Evolutionary conservation across 2,888 invertebrate genomes (phyloP).

Genomic region (Kuschelorhynchus macadamiae): DNA sequence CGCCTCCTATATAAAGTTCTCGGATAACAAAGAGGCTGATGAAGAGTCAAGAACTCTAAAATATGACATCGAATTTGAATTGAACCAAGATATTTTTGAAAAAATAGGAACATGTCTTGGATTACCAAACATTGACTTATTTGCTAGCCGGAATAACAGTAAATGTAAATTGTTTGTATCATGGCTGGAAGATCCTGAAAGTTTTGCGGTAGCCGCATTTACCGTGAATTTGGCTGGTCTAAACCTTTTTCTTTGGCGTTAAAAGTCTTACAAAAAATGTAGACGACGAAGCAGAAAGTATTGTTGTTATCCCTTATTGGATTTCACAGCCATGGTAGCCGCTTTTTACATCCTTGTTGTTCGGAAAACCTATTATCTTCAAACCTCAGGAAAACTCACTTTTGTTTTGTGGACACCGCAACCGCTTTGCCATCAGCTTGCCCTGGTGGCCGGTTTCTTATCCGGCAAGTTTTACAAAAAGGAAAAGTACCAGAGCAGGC

Average conservation of each 20-base stretch:
- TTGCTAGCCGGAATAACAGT: slow-evolving; percentile 26
- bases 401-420: too few species aligned
- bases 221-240: slow-evolving; percentile 47
- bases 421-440: too few species aligned
- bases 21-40: slow-evolving; percentile 47
- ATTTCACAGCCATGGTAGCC: slow-evolving; percentile 58
- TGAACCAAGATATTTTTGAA: slow-evolving; percentile 23
- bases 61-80: slow-evolving; percentile 36
- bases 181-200: slow-evolving; percentile 48
- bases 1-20: slow-evolving; percentile 49
- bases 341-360: slow-evolving; percentile 47
- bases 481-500: too few species aligned
- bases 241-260: slow-evolving; percentile 46
- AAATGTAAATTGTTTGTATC: slow-evolving; percentile 34
- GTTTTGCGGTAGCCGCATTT: slow-evolving; percentile 48
- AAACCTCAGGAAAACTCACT: too few species aligned
- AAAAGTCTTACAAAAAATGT: slow-evolving; percentile 12
- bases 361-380: slow-evolving; percentile 17
- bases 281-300: slow-evolving; percentile 54
- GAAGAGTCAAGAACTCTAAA: slow-evolving; percentile 14
- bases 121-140: slow-evolving; percentile 26
- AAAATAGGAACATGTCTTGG: slow-evolving; percentile 17
- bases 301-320: slow-evolving; percentile 58
- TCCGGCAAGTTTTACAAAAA: too few species aligned
- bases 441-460: too few species aligned